phyloP scores from a whole-genome alignment of 2,888 invertebrate genomes.

The Dasypogon diadema region DNA sequence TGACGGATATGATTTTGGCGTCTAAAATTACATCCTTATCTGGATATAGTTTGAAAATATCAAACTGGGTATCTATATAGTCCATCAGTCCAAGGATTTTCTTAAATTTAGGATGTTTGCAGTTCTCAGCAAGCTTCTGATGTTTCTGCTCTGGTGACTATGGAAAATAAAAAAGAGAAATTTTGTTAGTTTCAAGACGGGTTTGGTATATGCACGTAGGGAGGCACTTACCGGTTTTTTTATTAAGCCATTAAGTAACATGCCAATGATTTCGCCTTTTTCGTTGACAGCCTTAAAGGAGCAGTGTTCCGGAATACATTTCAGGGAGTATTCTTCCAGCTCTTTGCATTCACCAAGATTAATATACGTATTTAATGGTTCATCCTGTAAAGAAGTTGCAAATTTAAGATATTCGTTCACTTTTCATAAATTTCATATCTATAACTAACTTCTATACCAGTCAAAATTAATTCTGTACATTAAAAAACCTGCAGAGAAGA shows the following conservation, averaged over 20 bases:
- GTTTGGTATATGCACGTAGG: background rate
- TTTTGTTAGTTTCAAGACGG: background rate
- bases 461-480: no score
- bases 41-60: conserved; percentile 69
- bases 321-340: conserved; percentile 71
- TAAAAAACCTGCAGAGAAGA: no score
- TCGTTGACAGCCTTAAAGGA: conserved; percentile 72
- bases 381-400: conserved; percentile 65
- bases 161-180: conserved; percentile 24
- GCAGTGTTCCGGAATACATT: conserved; percentile 70
- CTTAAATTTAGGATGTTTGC: conserved; percentile 70
- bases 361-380: conserved; percentile 66
- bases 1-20: conserved; percentile 67
- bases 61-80: conserved; percentile 68
- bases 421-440: no score
- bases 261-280: conserved; percentile 71
- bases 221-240: conserved; percentile 63
- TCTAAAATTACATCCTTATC: conserved; percentile 65
- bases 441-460: no score
- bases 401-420: no score
- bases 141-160: conserved; percentile 60
- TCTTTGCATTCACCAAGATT: conserved; percentile 68
- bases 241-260: conserved; percentile 70
- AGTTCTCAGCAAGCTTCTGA: conserved; percentile 63
- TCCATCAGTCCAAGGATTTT: conserved; percentile 71